These are phyloP conservation scores for Corbicula japonica DNA, from an alignment of 2,888 invertebrate genomes.

Conservation along the genomic window DNA sequence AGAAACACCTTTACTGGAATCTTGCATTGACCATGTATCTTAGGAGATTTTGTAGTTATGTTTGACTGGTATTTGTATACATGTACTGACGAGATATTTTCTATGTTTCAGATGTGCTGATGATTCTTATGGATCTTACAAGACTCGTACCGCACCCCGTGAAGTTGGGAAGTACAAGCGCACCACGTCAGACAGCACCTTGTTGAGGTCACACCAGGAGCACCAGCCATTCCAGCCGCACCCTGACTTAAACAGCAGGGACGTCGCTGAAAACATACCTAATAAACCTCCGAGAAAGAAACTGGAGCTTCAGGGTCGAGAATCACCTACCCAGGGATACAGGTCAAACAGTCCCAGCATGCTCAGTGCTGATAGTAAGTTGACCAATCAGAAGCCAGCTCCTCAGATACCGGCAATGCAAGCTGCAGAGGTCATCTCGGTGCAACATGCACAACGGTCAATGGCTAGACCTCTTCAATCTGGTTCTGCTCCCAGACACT, in stretches of 20 bases:
- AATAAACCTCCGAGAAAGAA: constrained; percentile 67
- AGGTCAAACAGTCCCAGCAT: constrained; percentile 55
- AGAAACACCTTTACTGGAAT: too few relatives aligned
- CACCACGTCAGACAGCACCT: constrained; percentile 74
- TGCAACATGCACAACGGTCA: constrained; percentile 56
- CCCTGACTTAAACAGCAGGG: constrained; percentile 38
- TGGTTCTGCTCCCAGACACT: constrained; percentile 30
- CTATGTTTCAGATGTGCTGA: constrained; percentile 76
- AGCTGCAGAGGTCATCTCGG: constrained; percentile 52
- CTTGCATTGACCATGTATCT: too few relatives aligned
- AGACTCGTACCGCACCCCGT: constrained; percentile 70
- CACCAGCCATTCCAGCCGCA: constrained; percentile 23
- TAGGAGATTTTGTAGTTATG: too few relatives aligned
- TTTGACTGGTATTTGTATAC: background rate
- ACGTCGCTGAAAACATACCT: constrained; percentile 49
- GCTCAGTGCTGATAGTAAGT: constrained; percentile 11
- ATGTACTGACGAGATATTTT: background rate
- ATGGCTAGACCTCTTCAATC: constrained; percentile 61
- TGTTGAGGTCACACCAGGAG: constrained; percentile 52
- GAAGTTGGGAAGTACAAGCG: constrained; percentile 78
- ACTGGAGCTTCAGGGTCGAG: constrained; percentile 52
- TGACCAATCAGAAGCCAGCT: constrained; percentile 41
- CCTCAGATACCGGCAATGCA: constrained; percentile 59
- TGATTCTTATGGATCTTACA: constrained; percentile 79
- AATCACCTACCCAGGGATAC: constrained; percentile 46